Evolutionary conservation across 2,797 vertebrate species (phyloP), one percentile per base, ranked within the genome.

Genomic region (Rhadinocentrus ornatus): DNA sequence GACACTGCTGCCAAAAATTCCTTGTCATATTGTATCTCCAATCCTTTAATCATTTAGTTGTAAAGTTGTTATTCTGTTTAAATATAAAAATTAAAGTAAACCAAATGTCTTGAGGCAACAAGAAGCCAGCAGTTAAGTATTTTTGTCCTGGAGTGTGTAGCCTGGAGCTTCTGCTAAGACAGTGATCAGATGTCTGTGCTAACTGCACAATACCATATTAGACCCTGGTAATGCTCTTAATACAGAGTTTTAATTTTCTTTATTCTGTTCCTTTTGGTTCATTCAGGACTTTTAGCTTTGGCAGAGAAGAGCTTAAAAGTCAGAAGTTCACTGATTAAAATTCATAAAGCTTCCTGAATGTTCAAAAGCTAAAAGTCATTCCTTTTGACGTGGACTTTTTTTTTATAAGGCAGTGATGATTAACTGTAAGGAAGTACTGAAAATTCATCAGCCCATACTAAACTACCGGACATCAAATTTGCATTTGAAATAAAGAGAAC

Each of bases 181-280:
- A 66, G 29, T 50, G 62, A 79, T 81, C 71, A 69, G 72, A 75
- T 31, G 48, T 35, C 55, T 55, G 62, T 58, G 60, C 85, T 87
- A 80, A 68, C 31, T 64, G 53, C 78, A 79, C 69, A 59, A 61
- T 77, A 65, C 75, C 76, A 15, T 1, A 48, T 71, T 73, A 53
- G 62, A 50, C 58, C 69, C 62, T 60, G 62, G 34, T 60, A 41
- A 48, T 29, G 56, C 34, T 61, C 73, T 78, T 62, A 32, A 31
- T 39, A 32, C 59, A 63, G 50, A 50, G 60, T 70, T 76, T 76
- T 60, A 39, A 57, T 58, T 35, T 1, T 71, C 64, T 26, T 63
- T 68, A 75, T 78, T 68, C 60, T 62, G 6, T 71, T 65, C 24
- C 60, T 6, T 62, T 46, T 46, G 41, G 8, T 63, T 16, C 20